Base-by-base conservation (phyloP, 2,113 vertebrate genomes). In the Austrofundulus limnaeus region DNA sequence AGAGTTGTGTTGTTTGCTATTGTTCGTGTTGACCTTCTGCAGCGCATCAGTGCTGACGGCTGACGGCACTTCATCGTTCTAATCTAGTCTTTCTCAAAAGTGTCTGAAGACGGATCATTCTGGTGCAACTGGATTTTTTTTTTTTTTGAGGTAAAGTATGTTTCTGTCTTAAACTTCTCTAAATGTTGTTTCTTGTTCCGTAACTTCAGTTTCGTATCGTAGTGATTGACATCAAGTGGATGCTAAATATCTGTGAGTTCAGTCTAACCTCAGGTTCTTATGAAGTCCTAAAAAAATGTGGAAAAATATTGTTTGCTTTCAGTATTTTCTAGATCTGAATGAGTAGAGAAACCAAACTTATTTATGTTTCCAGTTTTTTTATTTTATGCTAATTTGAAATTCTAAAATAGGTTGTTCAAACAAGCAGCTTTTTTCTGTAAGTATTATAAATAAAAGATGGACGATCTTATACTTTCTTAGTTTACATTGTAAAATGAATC, bases 91-190 rank as follows among this genome's bases (percentile, higher is more conserved):
- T 21, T 72, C 31, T 58, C 21, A 28, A 65, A 28, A 64, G 51
- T 2, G 14, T 38, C 61, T 42, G 2, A 31, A 21, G 51, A 28
- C 3, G 57, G 62, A 80, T 61, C 12, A 25, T 38, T 49, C 9
- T 10, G 11, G 20, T 67, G 48, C 37, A 20, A 2, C 46, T 52
- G 49, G 66, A 28, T n/a, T 28, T 28, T 3, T 3, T 7, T 38
- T 47, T 31, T 48, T 53, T 1, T 4, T 9, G 49, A 83, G 86
- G 84, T 88, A 78, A 69, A 50, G 70, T 79, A 47, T 31, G 39
- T 19, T 41, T 16, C n/a, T n/a, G n/a, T n/a, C n/a, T n/a, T n/a
- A n/a, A n/a, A n/a, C 2, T 50, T 66, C 59, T 58, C 9, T 15
- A 15, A 51, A 61, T 23, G 34, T 19, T 54, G 28, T 52, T 52